phyloP scores from a whole-genome alignment of 2,888 invertebrate genomes.

The Polylopha cassiicola region DNA sequence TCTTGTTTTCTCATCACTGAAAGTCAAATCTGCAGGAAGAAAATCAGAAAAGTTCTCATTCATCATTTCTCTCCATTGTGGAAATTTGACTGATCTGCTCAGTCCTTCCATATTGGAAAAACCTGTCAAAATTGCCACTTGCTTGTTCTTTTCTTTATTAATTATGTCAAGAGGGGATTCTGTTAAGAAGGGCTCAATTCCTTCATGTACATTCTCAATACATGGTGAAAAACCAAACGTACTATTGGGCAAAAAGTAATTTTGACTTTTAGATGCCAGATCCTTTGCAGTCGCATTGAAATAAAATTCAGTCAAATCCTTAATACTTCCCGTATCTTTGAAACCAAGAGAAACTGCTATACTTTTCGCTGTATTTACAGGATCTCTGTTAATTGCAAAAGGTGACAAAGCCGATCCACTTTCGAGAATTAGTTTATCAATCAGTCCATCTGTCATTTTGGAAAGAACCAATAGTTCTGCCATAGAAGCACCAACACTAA shows the following conservation, averaged over 20 bases:
- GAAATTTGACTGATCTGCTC: conserved; percentile 53
- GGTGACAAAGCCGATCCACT: conserved; percentile 64
- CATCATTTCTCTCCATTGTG: conserved; percentile 58
- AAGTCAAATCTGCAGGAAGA: conserved; percentile 55
- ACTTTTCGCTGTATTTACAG: conserved; percentile 57
- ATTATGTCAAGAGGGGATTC: conserved; percentile 57
- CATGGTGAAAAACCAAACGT: conserved; percentile 69
- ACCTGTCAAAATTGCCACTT: conserved; percentile 53
- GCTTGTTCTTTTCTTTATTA: conserved; percentile 42
- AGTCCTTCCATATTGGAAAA: conserved; percentile 67
- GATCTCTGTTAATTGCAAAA: conserved; percentile 58
- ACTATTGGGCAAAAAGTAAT: conserved; percentile 59
- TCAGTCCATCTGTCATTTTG: conserved; percentile 49
- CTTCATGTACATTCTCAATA: conserved; percentile 48
- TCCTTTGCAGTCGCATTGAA: conserved; percentile 41
- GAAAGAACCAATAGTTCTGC: conserved; percentile 58
- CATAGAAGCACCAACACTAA: conserved; percentile 84
- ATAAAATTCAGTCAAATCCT: conserved; percentile 60
- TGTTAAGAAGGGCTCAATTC: conserved; percentile 51
- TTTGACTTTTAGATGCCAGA: conserved; percentile 47
- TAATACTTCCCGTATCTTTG: conserved; percentile 49
- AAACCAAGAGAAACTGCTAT: conserved; percentile 58
- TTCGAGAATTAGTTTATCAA: conserved; percentile 59
- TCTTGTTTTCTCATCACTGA: conserved; percentile 40
- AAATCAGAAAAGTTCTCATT: conserved; percentile 56